These are phyloP conservation scores for Bradypus variegatus DNA, from an alignment of 2,797 vertebrate genomes.

Conservation along the genomic window DNA sequence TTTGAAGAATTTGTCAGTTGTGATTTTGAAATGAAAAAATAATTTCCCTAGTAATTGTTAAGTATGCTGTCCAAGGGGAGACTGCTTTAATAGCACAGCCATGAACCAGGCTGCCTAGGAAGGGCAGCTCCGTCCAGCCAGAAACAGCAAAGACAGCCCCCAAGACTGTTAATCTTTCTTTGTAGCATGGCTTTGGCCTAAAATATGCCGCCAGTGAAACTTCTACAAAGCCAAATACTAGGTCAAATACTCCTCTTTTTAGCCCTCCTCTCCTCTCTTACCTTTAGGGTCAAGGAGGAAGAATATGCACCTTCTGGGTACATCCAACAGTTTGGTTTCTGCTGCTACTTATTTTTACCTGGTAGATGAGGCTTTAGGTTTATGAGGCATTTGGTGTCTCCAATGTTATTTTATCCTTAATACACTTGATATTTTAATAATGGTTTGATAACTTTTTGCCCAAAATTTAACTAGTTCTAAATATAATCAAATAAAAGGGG, in stretches of 20 bases:
- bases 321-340: not conserved
- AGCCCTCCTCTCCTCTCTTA: not conserved
- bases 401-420: not conserved
- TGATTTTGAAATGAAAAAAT: too few species aligned
- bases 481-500: too few species aligned
- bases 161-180: not conserved
- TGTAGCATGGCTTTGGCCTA: not conserved
- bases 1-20: too few species aligned
- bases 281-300: not conserved
- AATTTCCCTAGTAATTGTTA: not conserved
- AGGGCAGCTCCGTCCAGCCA: not conserved
- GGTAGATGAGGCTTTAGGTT: not conserved
- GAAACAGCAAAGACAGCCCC: not conserved
- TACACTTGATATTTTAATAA: not conserved
- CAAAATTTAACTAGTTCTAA: too few species aligned
- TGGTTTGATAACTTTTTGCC: too few species aligned
- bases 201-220: rapidly evolving
- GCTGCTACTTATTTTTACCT: not conserved
- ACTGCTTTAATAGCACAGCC: not conserved
- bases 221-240: not conserved
- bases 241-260: too few species aligned
- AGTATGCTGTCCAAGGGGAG: not conserved
- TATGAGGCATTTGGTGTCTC: not conserved
- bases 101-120: not conserved
- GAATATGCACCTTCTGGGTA: not conserved